These are phyloP conservation scores for Platalea minor DNA, from an alignment of 2,797 vertebrate genomes.

Conservation along the genomic window DNA sequence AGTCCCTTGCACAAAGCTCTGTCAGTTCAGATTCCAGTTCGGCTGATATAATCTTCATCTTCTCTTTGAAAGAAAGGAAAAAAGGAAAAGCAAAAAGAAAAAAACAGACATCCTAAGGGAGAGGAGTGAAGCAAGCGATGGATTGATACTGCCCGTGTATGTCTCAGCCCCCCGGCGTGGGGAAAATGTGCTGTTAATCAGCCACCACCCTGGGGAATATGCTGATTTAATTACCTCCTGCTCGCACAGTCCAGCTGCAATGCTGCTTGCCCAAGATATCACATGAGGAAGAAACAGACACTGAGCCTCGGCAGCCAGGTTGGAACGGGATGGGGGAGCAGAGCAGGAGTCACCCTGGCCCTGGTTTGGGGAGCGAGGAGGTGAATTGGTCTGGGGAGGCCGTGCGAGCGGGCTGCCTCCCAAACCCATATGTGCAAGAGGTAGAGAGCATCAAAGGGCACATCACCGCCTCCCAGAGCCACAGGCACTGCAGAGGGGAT, in stretches of 20 bases:
- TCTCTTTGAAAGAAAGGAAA: constrained; percentile 42
- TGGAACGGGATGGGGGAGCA: background rate
- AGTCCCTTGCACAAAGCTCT: background rate
- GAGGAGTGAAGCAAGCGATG: background rate
- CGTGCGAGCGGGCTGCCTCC: accelerated
- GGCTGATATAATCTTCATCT: constrained; percentile 59
- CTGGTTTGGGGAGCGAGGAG: background rate
- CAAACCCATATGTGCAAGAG: background rate
- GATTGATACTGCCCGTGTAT: constrained; percentile 21
- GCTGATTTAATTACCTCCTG: constrained; percentile 57
- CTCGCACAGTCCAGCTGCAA: background rate
- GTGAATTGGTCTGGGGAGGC: background rate
- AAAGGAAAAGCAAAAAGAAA: background rate
- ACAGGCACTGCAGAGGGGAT: background rate
- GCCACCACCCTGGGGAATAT: background rate
- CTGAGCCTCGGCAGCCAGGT: background rate
- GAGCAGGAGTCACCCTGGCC: background rate
- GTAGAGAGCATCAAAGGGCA: background rate
- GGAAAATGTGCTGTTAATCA: constrained; percentile 62
- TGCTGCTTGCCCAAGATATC: background rate
- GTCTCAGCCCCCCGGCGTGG: background rate
- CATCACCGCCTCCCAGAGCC: background rate
- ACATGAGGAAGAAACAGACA: background rate
- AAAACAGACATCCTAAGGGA: background rate
- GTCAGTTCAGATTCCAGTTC: constrained; percentile 54